Percentiles rank a stretch among this genome's conserved stretches.
Evolutionary conservation across 2,888 invertebrate species (phyloP).

Genomic region (Folsomia manolachei): DNA sequence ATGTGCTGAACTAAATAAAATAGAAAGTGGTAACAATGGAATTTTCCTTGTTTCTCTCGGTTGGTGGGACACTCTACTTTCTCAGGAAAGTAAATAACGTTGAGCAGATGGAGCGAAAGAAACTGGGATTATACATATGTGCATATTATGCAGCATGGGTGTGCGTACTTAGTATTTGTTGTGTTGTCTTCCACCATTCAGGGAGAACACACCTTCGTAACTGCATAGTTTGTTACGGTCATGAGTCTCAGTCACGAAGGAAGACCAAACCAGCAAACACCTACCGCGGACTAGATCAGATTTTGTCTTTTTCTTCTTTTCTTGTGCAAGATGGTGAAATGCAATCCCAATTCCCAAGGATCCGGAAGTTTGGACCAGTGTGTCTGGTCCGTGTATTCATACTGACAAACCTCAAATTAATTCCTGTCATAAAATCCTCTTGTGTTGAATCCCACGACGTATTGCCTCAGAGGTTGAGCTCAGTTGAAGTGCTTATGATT

Average conservation of each 20-base stretch:
- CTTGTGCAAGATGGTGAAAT: background rate
- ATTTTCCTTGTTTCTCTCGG: background rate
- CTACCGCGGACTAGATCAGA: background rate
- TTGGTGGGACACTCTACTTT: too few species aligned
- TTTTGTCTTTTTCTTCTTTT: background rate
- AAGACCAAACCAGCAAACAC: background rate
- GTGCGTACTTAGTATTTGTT: too few species aligned
- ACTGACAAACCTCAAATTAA: constrained; percentile 3
- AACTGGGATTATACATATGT: too few species aligned
- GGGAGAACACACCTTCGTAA: background rate
- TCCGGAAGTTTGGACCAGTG: background rate
- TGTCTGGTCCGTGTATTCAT: background rate
- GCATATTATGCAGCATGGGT: too few species aligned
- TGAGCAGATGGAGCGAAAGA: too few species aligned
- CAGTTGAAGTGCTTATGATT: background rate
- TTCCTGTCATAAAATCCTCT: constrained; percentile 11
- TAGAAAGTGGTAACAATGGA: background rate
- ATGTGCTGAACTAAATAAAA: background rate
- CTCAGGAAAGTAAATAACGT: too few species aligned
- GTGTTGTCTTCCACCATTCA: too few species aligned
- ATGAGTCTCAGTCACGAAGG: constrained; percentile 4
- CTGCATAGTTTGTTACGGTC: constrained; percentile 5
- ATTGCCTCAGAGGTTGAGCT: background rate
- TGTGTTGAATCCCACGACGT: background rate
- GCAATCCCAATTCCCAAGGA: background rate